These are phyloP conservation scores for Cepaea nemoralis DNA, from an alignment of 1,140 invertebrate genomes.

Conservation along the genomic window DNA sequence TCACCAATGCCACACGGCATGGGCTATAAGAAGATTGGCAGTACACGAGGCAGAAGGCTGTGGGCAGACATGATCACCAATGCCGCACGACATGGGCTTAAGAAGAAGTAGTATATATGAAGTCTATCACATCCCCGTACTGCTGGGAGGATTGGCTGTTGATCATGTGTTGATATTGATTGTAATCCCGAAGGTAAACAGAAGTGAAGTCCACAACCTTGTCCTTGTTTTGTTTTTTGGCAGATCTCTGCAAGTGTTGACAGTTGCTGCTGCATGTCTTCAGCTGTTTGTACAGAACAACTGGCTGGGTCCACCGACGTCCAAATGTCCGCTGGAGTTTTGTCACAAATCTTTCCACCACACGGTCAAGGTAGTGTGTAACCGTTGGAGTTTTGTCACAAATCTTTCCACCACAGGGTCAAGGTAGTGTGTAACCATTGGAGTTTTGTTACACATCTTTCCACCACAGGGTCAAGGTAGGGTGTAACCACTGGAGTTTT, in stretches of 20 bases:
- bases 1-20: no score
- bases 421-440: slow-evolving; percentile 41
- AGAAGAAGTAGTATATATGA: no score
- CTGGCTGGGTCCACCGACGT: slow-evolving; percentile 81
- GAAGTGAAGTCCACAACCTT: no score
- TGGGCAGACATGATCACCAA: no score
- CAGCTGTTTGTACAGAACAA: slow-evolving; percentile 85
- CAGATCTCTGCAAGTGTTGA: slow-evolving; percentile 68
- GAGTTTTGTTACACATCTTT: slow-evolving; percentile 40
- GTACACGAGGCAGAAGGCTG: no score
- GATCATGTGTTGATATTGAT: no score
- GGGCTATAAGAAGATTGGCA: no score
- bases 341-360: slow-evolving; percentile 36
- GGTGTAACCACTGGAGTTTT: no score
- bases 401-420: slow-evolving; percentile 34
- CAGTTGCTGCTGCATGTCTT: slow-evolving; percentile 76
- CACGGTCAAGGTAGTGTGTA: background rate
- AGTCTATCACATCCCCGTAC: no score
- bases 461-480: background rate
- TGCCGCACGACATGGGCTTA: no score
- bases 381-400: slow-evolving; percentile 41
- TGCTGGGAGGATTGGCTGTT: no score
- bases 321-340: slow-evolving; percentile 45
- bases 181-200: no score
- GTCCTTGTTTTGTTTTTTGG: slow-evolving; percentile 30